A percentile compares a stretch with the other conserved stretches of the same genome.
These are phyloP conservation scores for Eremophila alpestris DNA, from an alignment of 2,797 vertebrate genomes.

Conservation along the genomic window DNA sequence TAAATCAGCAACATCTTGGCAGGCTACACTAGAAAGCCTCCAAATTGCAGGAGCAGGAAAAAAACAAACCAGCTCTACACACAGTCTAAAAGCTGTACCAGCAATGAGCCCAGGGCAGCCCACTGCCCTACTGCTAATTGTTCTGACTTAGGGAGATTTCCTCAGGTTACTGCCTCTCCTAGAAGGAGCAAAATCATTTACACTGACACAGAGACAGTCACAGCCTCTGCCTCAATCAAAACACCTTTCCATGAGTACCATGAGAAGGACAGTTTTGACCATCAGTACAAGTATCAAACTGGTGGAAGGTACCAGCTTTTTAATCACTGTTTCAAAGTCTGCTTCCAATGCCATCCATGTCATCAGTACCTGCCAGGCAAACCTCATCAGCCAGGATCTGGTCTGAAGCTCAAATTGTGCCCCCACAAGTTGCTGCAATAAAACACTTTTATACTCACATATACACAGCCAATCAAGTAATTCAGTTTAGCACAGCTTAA, in stretches of 20 bases:
- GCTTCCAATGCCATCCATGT: not conserved
- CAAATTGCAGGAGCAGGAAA: not conserved
- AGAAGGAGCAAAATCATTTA: not conserved
- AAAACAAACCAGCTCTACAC: not conserved
- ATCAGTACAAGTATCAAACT: not conserved
- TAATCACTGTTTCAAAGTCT: not conserved
- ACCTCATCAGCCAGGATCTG: not conserved
- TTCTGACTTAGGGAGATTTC: not conserved
- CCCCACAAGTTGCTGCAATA: not conserved
- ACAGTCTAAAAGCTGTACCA: not conserved
- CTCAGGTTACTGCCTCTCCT: not conserved
- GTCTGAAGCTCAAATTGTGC: not conserved
- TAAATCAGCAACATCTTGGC: conserved; percentile 59
- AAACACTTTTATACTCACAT: not conserved
- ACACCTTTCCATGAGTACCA: not conserved
- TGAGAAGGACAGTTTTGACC: not conserved
- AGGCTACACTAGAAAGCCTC: conserved; percentile 35
- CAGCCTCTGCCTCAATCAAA: not conserved
- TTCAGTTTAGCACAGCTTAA: not conserved
- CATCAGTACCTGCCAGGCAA: not conserved
- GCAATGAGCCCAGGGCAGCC: not conserved
- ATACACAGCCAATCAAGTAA: not conserved
- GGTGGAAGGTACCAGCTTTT: not conserved
- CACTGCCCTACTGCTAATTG: not conserved
- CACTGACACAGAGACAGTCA: not conserved